A percentile compares a stretch with the other conserved stretches of the same genome.
Evolutionary conservation across 1,140 invertebrate genomes (phyloP).

Genomic region (Medauroidea extradentata): DNA sequence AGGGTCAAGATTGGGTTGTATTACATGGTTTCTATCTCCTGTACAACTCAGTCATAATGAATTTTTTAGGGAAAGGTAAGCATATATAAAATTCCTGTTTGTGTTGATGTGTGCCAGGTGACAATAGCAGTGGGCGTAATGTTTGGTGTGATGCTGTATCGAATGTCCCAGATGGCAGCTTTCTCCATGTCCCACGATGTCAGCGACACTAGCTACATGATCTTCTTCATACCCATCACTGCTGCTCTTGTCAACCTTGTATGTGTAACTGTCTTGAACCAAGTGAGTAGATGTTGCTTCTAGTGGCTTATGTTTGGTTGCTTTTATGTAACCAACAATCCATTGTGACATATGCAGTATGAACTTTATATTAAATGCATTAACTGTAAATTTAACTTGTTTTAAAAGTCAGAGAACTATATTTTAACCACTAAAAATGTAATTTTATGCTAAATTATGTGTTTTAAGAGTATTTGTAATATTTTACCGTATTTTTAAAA

Average conservation of each 20-base stretch:
- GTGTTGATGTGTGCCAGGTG: slow-evolving; percentile 58
- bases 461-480: too few relatives aligned
- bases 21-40: not conserved
- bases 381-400: too few relatives aligned
- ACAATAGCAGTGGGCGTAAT: slow-evolving; percentile 79
- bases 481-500: too few relatives aligned
- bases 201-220: slow-evolving; percentile 65
- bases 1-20: not conserved
- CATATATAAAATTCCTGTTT: slow-evolving; percentile 9
- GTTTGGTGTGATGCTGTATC: slow-evolving; percentile 85
- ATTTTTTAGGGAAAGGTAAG: slow-evolving; percentile 48
- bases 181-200: slow-evolving; percentile 53
- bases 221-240: slow-evolving; percentile 76
- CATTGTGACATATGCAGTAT: too few relatives aligned
- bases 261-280: slow-evolving; percentile 84
- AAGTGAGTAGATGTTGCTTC: slow-evolving; percentile 51
- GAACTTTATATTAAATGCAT: too few relatives aligned
- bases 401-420: not conserved
- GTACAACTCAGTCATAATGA: not conserved
- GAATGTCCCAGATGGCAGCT: slow-evolving; percentile 80
- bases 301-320: not conserved
- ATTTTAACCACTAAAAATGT: not conserved
- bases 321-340: not conserved
- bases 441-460: too few relatives aligned
- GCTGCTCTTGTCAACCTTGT: slow-evolving; percentile 83